These are phyloP conservation scores for Abrostola tripartita DNA, from an alignment of 2,888 invertebrate genomes.

Conservation along the genomic window DNA sequence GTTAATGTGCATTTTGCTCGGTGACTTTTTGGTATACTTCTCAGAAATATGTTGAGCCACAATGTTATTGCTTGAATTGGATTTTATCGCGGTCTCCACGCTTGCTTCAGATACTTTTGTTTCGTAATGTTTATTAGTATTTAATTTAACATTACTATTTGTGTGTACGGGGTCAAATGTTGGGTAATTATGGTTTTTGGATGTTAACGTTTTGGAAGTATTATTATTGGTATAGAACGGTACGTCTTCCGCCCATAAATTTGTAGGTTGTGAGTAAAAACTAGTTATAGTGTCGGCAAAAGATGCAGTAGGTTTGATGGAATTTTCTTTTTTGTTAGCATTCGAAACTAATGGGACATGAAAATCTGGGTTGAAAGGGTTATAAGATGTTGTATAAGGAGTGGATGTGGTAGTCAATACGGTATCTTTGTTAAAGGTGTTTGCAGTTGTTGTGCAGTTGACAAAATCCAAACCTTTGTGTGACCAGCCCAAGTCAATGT, in stretches of 20 bases:
- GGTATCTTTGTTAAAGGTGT: slow-evolving; percentile 79
- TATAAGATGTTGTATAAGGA: slow-evolving; percentile 78
- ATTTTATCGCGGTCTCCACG: slow-evolving; percentile 67
- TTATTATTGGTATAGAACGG: slow-evolving; percentile 80
- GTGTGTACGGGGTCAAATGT: slow-evolving; percentile 68
- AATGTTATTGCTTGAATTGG: slow-evolving; percentile 56
- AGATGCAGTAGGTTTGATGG: slow-evolving; percentile 73
- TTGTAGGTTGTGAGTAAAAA: slow-evolving; percentile 81
- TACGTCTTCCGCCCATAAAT: slow-evolving; percentile 82
- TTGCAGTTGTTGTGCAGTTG: slow-evolving; percentile 75
- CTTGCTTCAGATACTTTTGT: slow-evolving; percentile 66
- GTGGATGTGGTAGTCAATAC: slow-evolving; percentile 75
- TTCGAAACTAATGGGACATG: slow-evolving; percentile 80
- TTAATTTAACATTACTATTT: slow-evolving; percentile 67
- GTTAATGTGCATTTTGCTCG: slow-evolving; percentile 84
- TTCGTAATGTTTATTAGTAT: slow-evolving; percentile 72
- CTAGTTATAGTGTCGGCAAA: slow-evolving; percentile 81
- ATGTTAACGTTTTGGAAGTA: slow-evolving; percentile 68
- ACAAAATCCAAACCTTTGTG: slow-evolving; percentile 85
- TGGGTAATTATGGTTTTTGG: slow-evolving; percentile 77
- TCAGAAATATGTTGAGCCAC: slow-evolving; percentile 71
- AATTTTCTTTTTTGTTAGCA: slow-evolving; percentile 75
- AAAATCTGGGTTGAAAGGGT: slow-evolving; percentile 84
- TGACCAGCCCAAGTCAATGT: slow-evolving; percentile 85
- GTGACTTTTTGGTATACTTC: slow-evolving; percentile 82